Evolutionary conservation across 2,113 vertebrate genomes (phyloP), one percentile per base, ranked within the genome.

Genomic region (Stomatorhinus ivindoensis): DNA sequence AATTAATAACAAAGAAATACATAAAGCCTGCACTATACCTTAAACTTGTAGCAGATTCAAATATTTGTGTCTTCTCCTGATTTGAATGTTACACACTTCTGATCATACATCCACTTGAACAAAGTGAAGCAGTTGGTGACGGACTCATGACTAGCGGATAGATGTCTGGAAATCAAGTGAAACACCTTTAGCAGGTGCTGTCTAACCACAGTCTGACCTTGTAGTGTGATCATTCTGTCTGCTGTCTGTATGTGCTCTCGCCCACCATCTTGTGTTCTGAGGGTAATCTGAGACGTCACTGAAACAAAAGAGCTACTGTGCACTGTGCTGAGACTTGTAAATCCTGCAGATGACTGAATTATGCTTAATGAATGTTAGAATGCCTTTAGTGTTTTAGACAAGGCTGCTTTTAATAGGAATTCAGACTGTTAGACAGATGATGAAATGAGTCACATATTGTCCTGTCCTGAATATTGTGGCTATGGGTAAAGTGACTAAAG

Each of bases 231-330:
- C 84, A 50, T 47, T 86, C 84, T 47, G n/a, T 50, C 84, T 86
- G 47, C n/a, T 86, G 84, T 51, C 84, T 86, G 84, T 46, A 86
- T 48, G 24, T 86, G 27, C 24, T 86, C 84, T 50, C 11, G 47
- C n/a, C 48, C 8, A 24, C 47, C 13, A 27, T 50, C 84, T 86
- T 10, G 46, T 44, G 46, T 47, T 47, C 27, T 50, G 46, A 15
- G 17, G 84, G 84, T 46, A 86, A 47, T 31, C 48, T 48, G n/a
- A 9, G 47, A 27, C 11, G 44, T 5, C 46, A 47, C 15, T 27
- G 83, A 82, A 86, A 86, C 84, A 86, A 86, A 46, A 84, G 84
- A 47, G 5, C n/a, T 47, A 86, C n/a, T 86, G 84, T 47, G 47
- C 82, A n/a, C 82, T 2, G 19, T 44, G 82, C 44, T 47, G 39